These are phyloP conservation scores for Bungarus multicinctus DNA, from an alignment of 2,113 vertebrate species.

Conservation along the genomic window DNA sequence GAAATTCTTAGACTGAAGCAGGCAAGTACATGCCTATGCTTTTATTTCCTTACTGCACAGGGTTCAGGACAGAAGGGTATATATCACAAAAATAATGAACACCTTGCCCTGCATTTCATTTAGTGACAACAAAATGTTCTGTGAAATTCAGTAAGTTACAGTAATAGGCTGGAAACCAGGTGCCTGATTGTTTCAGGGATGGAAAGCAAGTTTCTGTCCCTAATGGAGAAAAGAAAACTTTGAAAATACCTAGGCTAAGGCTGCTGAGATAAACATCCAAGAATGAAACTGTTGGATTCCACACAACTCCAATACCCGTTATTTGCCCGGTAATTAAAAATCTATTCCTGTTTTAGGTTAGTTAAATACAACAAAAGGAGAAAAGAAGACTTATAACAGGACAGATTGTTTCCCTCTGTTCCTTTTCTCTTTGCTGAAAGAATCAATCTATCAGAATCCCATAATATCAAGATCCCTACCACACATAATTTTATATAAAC, in stretches of 20 bases:
- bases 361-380: too few species aligned
- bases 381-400: background rate
- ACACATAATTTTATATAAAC: background rate
- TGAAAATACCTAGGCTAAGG: background rate
- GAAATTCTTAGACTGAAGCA: background rate
- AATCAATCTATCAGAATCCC: background rate
- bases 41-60: background rate
- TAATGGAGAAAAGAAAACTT: background rate
- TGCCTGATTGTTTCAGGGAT: background rate
- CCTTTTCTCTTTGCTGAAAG: background rate
- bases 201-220: background rate
- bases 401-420: background rate
- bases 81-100: background rate
- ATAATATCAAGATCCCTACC: background rate
- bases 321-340: background rate
- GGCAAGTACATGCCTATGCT: background rate
- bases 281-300: background rate
- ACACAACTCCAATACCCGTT: background rate
- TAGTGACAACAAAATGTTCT: background rate
- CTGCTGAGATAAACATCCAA: background rate
- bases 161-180: background rate
- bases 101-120: background rate
- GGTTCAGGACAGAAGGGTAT: background rate
- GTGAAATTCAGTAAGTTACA: background rate
- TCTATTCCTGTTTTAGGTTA: background rate